phyloP scores from a whole-genome alignment of 2,113 vertebrate genomes.

The Deroptyus accipitrinus region DNA sequence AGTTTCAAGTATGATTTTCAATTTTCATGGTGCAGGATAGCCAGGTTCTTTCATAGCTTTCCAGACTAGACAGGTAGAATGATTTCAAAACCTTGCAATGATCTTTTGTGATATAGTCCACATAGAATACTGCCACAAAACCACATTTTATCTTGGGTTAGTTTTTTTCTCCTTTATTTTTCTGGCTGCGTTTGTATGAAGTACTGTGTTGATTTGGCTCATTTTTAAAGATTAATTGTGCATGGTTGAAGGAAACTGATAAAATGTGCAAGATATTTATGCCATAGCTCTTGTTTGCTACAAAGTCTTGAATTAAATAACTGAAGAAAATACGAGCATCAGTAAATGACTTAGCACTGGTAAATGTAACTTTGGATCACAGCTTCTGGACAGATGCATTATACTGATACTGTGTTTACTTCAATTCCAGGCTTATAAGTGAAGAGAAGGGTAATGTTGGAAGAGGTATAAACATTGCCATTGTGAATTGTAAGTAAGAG shows the following conservation, averaged over 20 bases:
- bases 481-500: conserved; percentile 74
- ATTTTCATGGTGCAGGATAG: not conserved
- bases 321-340: not conserved
- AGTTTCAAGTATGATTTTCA: not conserved
- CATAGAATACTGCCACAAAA: not conserved
- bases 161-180: not conserved
- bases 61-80: not conserved
- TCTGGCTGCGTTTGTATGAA: not conserved
- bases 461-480: conserved; percentile 77
- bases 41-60: not conserved
- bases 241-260: not conserved
- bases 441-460: conserved; percentile 16
- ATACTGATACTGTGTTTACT: not conserved
- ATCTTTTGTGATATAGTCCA: not conserved
- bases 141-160: not conserved
- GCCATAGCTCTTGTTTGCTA: not conserved
- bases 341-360: not conserved
- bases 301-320: not conserved
- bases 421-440: conserved; percentile 70
- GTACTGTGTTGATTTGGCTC: not conserved
- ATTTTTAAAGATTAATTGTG: not conserved
- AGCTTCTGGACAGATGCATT: not conserved
- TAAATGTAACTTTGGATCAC: not conserved
- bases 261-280: not conserved
- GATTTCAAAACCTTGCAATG: not conserved